Percentiles rank a stretch among this genome's conserved stretches.
Evolutionary conservation across 2,888 invertebrate species (phyloP).

Genomic region (Cryptocephalus moraei): DNA sequence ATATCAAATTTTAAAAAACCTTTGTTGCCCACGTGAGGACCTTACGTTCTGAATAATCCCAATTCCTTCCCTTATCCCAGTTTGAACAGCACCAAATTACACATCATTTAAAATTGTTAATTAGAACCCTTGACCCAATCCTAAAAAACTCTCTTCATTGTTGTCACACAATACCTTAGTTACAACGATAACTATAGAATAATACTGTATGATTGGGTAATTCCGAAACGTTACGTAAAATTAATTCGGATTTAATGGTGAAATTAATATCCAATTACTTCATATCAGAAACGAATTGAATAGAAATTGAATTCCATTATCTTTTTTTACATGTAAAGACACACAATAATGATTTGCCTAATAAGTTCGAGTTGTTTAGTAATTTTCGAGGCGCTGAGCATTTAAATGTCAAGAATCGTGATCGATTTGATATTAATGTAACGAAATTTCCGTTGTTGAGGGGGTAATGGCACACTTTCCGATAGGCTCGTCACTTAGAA

Average conservation of each 20-base stretch:
- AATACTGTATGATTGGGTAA: conserved; percentile 6
- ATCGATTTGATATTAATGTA: no score
- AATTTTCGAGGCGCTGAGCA: conserved; percentile 5
- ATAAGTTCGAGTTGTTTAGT: conserved; percentile 6
- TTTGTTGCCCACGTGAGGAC: no score
- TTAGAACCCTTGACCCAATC: no score
- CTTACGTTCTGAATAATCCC: no score
- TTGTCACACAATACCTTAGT: neutral
- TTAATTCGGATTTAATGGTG: conserved; percentile 3
- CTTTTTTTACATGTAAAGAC: conserved; percentile 1
- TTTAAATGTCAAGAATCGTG: conserved; percentile 3
- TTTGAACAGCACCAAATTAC: neutral
- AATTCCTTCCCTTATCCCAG: no score
- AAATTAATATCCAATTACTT: conserved; percentile 5
- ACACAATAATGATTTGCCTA: conserved; percentile 4
- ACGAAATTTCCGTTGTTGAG: no score
- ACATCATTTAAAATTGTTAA: no score
- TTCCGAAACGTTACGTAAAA: conserved; percentile 5
- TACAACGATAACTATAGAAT: neutral
- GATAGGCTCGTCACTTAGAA: no score
- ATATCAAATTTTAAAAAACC: no score
- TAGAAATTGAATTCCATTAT: conserved; percentile 7
- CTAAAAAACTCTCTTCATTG: no score
- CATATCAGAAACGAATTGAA: conserved; percentile 6
- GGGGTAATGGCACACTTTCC: no score